These are phyloP conservation scores for Philereme transversata DNA, from an alignment of 2,888 invertebrate genomes.

Conservation along the genomic window DNA sequence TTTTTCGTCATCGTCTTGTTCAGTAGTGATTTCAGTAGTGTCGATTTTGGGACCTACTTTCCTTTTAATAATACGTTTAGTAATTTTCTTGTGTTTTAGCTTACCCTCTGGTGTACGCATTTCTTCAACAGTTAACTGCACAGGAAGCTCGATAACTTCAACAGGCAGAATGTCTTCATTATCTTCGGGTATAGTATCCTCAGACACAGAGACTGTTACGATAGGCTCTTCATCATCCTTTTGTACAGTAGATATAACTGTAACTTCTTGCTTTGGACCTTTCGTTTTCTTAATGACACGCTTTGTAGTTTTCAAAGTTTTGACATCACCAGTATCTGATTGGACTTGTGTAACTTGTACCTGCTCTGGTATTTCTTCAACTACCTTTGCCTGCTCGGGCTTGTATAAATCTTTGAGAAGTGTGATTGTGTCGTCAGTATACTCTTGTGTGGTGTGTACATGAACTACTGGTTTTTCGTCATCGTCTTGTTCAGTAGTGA, in stretches of 20 bases:
- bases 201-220: conserved; percentile 52
- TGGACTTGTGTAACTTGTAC: conserved; percentile 38
- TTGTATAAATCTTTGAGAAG: conserved; percentile 32
- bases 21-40: conserved; percentile 41
- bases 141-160: background rate
- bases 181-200: conserved; percentile 19
- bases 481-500: conserved; percentile 34
- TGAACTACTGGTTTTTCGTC: conserved; percentile 66
- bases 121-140: conserved; percentile 52
- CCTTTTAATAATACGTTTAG: conserved; percentile 50
- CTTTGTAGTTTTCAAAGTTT: conserved; percentile 51
- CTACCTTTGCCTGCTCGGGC: conserved; percentile 45
- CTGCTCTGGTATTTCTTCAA: conserved; percentile 36
- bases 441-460: conserved; percentile 59
- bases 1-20: conserved; percentile 35
- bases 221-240: conserved; percentile 42
- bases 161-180: conserved; percentile 20
- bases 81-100: conserved; percentile 44
- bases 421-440: conserved; percentile 46
- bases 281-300: conserved; percentile 45
- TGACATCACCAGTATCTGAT: conserved; percentile 44
- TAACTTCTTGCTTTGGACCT: conserved; percentile 43
- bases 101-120: conserved; percentile 46
- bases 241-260: conserved; percentile 39
- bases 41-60: conserved; percentile 48